Percentiles rank a stretch among this genome's conserved stretches.
Conservation (phyloP, 2,888 invertebrate species). For the Perizoma flavofasciatum region DNA sequence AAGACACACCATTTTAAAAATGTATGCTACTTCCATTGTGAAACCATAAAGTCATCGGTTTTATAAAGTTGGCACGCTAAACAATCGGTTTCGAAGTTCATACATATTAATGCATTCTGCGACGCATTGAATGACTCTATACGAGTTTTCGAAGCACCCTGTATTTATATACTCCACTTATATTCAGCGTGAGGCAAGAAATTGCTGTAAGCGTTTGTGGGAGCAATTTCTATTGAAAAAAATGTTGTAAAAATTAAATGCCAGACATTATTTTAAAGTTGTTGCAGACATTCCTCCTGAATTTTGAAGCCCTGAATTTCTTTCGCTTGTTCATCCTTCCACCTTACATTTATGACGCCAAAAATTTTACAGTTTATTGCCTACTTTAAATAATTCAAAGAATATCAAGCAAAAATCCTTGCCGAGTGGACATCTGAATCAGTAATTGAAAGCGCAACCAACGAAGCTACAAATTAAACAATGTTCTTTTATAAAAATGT, state of each 20-base stretch:
- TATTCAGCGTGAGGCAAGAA: constrained; percentile 36
- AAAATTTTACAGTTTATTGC: constrained; percentile 6
- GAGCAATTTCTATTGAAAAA: constrained; percentile 40
- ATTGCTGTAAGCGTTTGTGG: constrained; percentile 44
- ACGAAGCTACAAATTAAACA: constrained; percentile 53
- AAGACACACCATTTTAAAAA: constrained; percentile 31
- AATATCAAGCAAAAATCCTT: constrained; percentile 20
- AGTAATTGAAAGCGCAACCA: constrained; percentile 41
- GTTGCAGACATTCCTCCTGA: neutral
- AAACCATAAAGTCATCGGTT: constrained; percentile 40
- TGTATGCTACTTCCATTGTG: constrained; percentile 37
- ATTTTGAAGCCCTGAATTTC: constrained; percentile 2
- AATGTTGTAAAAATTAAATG: neutral
- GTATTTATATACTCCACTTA: constrained; percentile 51
- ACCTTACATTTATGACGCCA: constrained; percentile 1
- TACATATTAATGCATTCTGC: constrained; percentile 66
- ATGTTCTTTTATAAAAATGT: constrained; percentile 45
- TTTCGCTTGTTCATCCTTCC: neutral
- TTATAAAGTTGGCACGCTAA: constrained; percentile 49
- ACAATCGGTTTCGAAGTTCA: constrained; percentile 50
- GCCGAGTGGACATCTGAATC: constrained; percentile 28
- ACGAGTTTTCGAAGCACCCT: constrained; percentile 47
- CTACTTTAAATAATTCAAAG: constrained; percentile 20
- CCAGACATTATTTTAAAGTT: constrained; percentile 1
- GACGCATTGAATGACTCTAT: constrained; percentile 58